These are phyloP conservation scores for Lamellibrachia satsuma DNA, from an alignment of 2,888 invertebrate genomes.

Conservation along the genomic window DNA sequence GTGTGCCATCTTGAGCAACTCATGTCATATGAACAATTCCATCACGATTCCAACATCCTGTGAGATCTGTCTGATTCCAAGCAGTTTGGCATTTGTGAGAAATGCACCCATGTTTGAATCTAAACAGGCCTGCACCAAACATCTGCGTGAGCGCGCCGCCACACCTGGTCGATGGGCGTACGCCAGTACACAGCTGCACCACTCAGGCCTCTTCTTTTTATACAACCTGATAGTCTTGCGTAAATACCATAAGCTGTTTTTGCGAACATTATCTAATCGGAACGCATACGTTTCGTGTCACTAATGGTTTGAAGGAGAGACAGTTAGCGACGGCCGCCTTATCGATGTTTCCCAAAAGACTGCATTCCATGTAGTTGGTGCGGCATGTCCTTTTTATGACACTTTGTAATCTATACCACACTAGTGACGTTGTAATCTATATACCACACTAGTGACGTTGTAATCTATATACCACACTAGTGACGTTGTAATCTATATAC, in stretches of 20 bases:
- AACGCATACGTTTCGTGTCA: constrained; percentile 5
- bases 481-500: not conserved
- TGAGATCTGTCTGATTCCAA: not conserved
- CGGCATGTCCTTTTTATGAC: not conserved
- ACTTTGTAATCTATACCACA: not conserved
- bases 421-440: not conserved
- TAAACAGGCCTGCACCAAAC: not conserved
- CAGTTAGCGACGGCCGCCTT: not conserved
- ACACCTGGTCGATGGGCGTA: not conserved
- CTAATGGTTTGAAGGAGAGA: constrained; percentile 6
- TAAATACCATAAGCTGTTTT: not conserved
- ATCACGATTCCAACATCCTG: not conserved
- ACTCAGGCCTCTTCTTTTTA: not conserved
- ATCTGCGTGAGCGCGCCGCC: not conserved
- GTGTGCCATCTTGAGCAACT: not conserved
- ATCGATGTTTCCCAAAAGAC: not conserved
- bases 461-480: too few species aligned
- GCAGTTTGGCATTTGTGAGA: not conserved
- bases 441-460: not conserved
- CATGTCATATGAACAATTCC: not conserved
- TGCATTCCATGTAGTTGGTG: not conserved
- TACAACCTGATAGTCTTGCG: not conserved
- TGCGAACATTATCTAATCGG: not conserved
- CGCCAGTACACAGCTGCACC: not conserved
- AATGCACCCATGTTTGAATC: not conserved